Evolutionary conservation across 2,888 invertebrate species (phyloP), one percentile per base, ranked within the genome.

Genomic region (Eudasyphora cyanicolor): DNA sequence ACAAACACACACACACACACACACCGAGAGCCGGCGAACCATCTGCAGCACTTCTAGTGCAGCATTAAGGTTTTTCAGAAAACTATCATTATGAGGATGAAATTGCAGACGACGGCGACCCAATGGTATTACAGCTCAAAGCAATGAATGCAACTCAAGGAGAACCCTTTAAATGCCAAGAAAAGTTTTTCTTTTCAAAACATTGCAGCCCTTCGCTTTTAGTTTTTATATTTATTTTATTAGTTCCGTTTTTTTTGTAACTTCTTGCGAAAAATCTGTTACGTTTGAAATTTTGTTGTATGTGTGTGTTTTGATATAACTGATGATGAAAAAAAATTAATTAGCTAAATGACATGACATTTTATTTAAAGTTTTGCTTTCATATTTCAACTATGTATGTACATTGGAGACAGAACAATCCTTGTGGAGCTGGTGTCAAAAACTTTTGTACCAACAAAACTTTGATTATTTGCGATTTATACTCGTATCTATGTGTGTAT

Each of bases 341-440:
- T 87, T 87, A 86, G 82, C 86, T 82, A 85, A 86, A 86, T 86
- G 85, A 84, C 85, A 86, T 84, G 82, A 80, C 81, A 83, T 76
- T 82, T 80, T 79, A 74, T 80, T 85, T 79, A 67, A 79, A 81
- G 62, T 51, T 83, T 54, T 57, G 57, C 51, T 35, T 24, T 64
- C 49, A 67, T 64, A 19, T 57, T 12, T 70, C 35, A 57, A 69
- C 60, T 27, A 14, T 51, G 29, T 77, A 6, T 49, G 19, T 49
- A 10, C 35, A 10, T 35, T 35, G 10, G 35, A 7, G n/a, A n/a
- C n/a, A n/a, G n/a, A n/a, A n/a, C n/a, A n/a, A n/a, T n/a, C n/a
- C n/a, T n/a, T n/a, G n/a, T 17, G 2, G 12, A 17, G 8, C 49
- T 76, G 76, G 64, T 76, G 76, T 81, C 76, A 76, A 71, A 45